Evolutionary conservation across 2,888 invertebrate species (phyloP), one percentile per base, ranked within the genome.

Genomic region (Volucella bombylans): DNA sequence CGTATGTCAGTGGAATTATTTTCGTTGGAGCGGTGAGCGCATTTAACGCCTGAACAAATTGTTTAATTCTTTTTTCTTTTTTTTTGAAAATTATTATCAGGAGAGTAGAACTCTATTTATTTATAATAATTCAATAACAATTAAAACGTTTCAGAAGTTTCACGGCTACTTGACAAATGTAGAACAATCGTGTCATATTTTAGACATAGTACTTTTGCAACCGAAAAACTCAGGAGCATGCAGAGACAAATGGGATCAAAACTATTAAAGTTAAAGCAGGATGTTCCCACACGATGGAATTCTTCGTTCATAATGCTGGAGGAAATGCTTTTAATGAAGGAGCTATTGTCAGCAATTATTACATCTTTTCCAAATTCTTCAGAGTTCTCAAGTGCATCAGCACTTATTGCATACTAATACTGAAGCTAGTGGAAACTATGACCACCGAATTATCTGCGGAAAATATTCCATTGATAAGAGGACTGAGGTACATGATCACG

Each of bases 231-330:
- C 18, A 23, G 18, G 18, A 54, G 23, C 31, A 67, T 67, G 67
- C 67, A 67, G 23, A 54, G 18, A 11, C 67, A 18, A 1, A 18
- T 67, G 23, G 52, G 52, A n/a, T 54, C 23, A 9, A 23, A 18
- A 12, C 18, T 45, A 45, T n/a, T 61, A n/a, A 61, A 67, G 10
- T 14, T 67, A 11, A 67, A 52, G 31, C 43, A 52, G 11, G 52
- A 54, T 67, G 54, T 67, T 14, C 8, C 15, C n/a, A 50, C 49
- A 12, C 49, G 64, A 38, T 62, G 62, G 15, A 64, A 64, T 39
- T 64, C 64, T 64, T 64, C 64, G 6, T 39, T 64, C 1, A 64
- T 18, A 39, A 64, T 64, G 50, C 12, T 54, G 52, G 31, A 54
- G 52, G 23, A 11, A 11, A 54, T 54, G 8, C 31, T 18, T 23